Conservation (phyloP, 2,797 vertebrate species). For the Coccyzus lansbergi region DNA sequence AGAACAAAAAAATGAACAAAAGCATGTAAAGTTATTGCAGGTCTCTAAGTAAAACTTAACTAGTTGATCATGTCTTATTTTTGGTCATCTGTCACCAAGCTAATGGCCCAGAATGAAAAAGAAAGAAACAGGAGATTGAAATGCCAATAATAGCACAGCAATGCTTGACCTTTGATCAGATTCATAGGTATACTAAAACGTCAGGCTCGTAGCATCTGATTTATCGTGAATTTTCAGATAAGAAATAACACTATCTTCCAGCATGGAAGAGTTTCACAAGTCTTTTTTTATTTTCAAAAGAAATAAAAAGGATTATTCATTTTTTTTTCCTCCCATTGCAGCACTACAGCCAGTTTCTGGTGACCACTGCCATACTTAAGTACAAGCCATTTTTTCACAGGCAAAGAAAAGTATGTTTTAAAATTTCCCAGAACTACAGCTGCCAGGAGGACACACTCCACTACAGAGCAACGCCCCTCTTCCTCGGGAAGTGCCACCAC, state of each 20-base stretch:
- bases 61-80: neutral
- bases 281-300: neutral
- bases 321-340: neutral
- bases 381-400: rapidly evolving
- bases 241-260: too few relatives aligned
- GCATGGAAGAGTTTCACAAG: neutral
- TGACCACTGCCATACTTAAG: too few relatives aligned
- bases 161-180: neutral
- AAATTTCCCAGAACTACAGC: neutral
- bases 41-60: neutral
- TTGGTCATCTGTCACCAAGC: neutral
- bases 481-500: neutral
- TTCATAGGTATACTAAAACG: rapidly evolving
- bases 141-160: rapidly evolving
- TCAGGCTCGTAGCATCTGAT: neutral
- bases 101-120: neutral
- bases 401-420: rapidly evolving
- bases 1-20: neutral
- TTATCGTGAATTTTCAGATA: neutral
- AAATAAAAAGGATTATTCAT: rapidly evolving
- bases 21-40: rapidly evolving
- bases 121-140: neutral
- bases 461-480: rapidly evolving
- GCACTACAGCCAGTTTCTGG: neutral
- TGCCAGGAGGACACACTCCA: rapidly evolving